Evolutionary conservation across 2,113 vertebrate genomes (phyloP).

Genomic region (Sylvia atricapilla): DNA sequence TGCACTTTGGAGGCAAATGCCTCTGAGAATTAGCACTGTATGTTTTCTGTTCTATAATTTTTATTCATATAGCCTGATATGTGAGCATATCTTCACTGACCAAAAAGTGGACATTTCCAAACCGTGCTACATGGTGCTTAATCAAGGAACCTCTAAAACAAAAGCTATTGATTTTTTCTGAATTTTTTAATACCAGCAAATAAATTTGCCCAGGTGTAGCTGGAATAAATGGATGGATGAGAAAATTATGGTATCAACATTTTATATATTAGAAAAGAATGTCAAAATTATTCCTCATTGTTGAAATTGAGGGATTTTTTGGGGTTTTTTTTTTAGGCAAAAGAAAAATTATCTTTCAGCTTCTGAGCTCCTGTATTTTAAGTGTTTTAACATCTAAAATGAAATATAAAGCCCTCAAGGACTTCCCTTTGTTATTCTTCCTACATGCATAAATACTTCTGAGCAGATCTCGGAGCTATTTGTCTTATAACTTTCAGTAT

Average conservation of each 20-base stretch:
- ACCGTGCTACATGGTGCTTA: not conserved
- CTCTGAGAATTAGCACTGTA: not conserved
- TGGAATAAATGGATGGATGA: not conserved
- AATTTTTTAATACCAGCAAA: not conserved
- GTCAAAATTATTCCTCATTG: not conserved
- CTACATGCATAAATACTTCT: not conserved
- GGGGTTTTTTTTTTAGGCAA: not conserved
- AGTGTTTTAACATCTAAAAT: not conserved
- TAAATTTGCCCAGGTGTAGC: not conserved
- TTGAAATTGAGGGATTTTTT: not conserved
- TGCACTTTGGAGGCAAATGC: not conserved
- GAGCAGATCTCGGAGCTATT: not conserved
- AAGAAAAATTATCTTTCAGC: not conserved
- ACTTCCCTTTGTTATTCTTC: not conserved
- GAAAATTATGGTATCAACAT: not conserved
- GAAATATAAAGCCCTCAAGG: not conserved
- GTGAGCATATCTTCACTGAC: not conserved
- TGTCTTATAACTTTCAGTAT: not conserved
- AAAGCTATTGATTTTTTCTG: not conserved
- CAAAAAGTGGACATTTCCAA: not conserved
- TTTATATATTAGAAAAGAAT: not conserved
- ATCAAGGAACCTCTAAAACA: not conserved
- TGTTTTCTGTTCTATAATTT: not conserved
- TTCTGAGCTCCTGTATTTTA: not conserved
- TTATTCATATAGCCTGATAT: not conserved